phyloP scores from a whole-genome alignment of 2,113 vertebrate species.

The Gopherus evgoodei region DNA sequence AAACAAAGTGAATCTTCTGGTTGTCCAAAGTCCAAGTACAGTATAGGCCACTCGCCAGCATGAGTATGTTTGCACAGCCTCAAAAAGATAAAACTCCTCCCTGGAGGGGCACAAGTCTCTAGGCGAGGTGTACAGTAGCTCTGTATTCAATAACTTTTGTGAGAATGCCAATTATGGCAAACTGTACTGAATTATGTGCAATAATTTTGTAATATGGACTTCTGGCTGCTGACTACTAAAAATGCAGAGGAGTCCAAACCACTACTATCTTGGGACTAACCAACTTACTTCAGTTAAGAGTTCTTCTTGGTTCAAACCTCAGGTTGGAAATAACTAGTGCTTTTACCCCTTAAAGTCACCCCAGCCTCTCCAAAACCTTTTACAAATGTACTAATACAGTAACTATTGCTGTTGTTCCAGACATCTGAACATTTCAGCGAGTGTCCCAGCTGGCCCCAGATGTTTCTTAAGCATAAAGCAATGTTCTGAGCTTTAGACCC shows the following conservation, averaged over 20 bases:
- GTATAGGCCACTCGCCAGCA: neutral
- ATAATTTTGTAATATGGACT: slow-evolving; percentile 69
- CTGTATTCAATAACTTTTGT: slow-evolving; percentile 46
- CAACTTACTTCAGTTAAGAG: slow-evolving; percentile 70
- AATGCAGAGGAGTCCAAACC: slow-evolving; percentile 75
- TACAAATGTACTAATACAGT: slow-evolving; percentile 54
- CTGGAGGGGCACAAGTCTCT: slow-evolving; percentile 46
- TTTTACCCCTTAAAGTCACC: slow-evolving; percentile 73
- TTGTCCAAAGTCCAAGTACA: slow-evolving; percentile 42
- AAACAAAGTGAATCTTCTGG: slow-evolving; percentile 66
- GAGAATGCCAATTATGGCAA: slow-evolving; percentile 56
- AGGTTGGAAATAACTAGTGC: slow-evolving; percentile 73
- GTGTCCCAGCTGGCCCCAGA: slow-evolving; percentile 71
- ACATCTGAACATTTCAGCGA: slow-evolving; percentile 68
- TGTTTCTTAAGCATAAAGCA: slow-evolving; percentile 68
- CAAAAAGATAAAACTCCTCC: slow-evolving; percentile 59
- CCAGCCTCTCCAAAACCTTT: slow-evolving; percentile 68
- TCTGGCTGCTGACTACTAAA: slow-evolving; percentile 74
- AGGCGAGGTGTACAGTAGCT: slow-evolving; percentile 38
- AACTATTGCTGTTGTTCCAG: slow-evolving; percentile 68
- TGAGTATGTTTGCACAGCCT: slow-evolving; percentile 25
- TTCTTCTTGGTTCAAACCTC: slow-evolving; percentile 78
- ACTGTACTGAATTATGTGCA: slow-evolving; percentile 70
- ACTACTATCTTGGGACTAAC: slow-evolving; percentile 70
- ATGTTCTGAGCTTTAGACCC: slow-evolving; percentile 55